These are phyloP conservation scores for Gymnogyps californianus DNA, from an alignment of 2,113 vertebrate species.

Conservation along the genomic window DNA sequence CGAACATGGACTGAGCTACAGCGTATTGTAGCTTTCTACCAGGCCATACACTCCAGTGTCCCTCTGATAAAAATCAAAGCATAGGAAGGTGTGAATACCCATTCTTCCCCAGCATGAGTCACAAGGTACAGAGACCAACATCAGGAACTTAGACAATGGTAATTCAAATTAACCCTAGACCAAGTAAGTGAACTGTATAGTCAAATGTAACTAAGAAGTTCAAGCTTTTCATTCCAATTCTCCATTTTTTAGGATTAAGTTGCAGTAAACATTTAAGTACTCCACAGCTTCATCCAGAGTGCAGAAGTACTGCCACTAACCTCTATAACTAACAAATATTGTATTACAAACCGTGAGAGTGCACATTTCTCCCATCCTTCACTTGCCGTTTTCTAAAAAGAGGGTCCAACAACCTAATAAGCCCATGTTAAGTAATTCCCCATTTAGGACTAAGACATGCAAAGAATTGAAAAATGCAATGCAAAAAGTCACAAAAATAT, in stretches of 20 bases:
- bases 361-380: neutral
- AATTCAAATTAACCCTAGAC: neutral
- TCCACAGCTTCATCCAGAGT: neutral
- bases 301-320: neutral
- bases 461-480: neutral
- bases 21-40: neutral
- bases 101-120: neutral
- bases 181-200: neutral
- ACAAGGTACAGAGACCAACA: neutral
- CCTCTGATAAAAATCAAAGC: accelerated
- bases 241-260: neutral
- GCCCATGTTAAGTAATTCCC: neutral
- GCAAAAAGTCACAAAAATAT: neutral
- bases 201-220: neutral
- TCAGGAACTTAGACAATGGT: neutral
- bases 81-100: neutral
- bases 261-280: neutral
- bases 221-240: neutral
- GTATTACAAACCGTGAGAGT: neutral
- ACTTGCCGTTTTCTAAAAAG: neutral
- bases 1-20: neutral
- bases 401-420: neutral
- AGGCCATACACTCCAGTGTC: accelerated
- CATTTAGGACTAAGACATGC: neutral
- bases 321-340: neutral